Percentiles rank a stretch among this genome's conserved stretches.
phyloP scores from a whole-genome alignment of 1,140 invertebrate genomes.

The Alviniconcha marisindica region DNA sequence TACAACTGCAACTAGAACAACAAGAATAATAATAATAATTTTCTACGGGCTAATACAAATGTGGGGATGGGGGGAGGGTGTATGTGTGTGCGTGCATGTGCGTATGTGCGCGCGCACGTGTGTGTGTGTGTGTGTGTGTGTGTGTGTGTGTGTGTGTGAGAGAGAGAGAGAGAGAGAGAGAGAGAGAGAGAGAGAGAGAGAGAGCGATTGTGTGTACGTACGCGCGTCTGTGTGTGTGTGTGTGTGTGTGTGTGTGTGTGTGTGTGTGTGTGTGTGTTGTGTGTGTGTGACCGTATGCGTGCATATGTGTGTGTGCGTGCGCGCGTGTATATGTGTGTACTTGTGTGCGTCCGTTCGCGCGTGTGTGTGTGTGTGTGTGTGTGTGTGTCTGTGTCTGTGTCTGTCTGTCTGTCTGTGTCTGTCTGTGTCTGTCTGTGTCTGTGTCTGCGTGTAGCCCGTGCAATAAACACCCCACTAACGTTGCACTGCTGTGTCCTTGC shows the following conservation, averaged over 20 bases:
- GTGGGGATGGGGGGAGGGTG: neutral
- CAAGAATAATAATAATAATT: too few species aligned
- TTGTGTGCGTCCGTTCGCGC: too few species aligned
- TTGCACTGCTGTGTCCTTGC: too few species aligned
- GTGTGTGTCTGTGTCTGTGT: neutral
- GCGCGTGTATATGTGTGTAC: neutral
- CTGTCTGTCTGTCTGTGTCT: too few species aligned
- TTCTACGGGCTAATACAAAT: too few species aligned
- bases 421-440: too few species aligned
- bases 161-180: too few species aligned
- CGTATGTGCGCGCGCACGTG: conserved; percentile 1
- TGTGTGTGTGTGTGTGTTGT: conserved; percentile 11
- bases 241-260: conserved; percentile 1
- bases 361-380: neutral
- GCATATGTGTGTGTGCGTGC: neutral
- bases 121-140: neutral
- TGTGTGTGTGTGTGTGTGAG: neutral
- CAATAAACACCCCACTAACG: neutral
- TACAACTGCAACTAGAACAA: too few species aligned
- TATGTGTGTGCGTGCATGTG: conserved; percentile 25
- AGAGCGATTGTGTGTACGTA: neutral
- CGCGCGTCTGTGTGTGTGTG: neutral
- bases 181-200: too few species aligned
- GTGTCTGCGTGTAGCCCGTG: neutral
- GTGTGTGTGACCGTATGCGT: neutral